Evolutionary conservation across 2,888 invertebrate species (phyloP).

Genomic region (Leucophenga maculata): DNA sequence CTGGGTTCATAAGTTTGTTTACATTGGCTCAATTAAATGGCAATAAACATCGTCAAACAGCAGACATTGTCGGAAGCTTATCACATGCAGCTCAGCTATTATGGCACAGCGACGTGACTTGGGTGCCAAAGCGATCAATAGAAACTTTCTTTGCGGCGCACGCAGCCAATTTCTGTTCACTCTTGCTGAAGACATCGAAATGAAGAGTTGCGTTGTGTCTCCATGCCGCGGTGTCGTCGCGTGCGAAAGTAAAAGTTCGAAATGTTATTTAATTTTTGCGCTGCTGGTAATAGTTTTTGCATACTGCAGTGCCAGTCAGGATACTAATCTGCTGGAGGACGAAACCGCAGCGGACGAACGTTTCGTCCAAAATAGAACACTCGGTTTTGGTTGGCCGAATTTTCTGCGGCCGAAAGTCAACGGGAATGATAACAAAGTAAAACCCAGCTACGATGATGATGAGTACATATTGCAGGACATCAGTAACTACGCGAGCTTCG

Average conservation of each 20-base stretch:
- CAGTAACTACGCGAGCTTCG: conserved; percentile 51
- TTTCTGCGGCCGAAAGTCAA: conserved; percentile 48
- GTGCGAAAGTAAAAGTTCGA: conserved; percentile 47
- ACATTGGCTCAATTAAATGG: background rate
- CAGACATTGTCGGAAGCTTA: conserved; percentile 26
- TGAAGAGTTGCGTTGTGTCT: conserved; percentile 34
- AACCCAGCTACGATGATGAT: conserved; percentile 23
- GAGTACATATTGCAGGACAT: conserved; percentile 50
- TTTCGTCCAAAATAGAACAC: background rate
- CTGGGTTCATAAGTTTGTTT: background rate
- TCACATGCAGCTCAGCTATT: conserved; percentile 59
- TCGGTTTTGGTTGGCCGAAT: conserved; percentile 42
- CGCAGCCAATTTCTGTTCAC: conserved; percentile 27
- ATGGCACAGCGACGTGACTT: conserved; percentile 42
- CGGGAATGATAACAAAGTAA: conserved; percentile 23
- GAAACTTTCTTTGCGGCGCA: conserved; percentile 52
- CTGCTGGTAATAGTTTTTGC: conserved; percentile 16
- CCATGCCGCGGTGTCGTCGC: background rate
- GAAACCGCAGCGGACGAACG: background rate
- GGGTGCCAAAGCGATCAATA: conserved; percentile 37
- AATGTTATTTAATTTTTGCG: conserved; percentile 18
- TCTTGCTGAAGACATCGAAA: conserved; percentile 46
- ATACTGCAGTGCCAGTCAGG: conserved; percentile 4
- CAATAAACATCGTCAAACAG: background rate
- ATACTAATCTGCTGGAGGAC: background rate